phyloP scores from a whole-genome alignment of 2,888 invertebrate species.

The Carpatolechia fugitivella region DNA sequence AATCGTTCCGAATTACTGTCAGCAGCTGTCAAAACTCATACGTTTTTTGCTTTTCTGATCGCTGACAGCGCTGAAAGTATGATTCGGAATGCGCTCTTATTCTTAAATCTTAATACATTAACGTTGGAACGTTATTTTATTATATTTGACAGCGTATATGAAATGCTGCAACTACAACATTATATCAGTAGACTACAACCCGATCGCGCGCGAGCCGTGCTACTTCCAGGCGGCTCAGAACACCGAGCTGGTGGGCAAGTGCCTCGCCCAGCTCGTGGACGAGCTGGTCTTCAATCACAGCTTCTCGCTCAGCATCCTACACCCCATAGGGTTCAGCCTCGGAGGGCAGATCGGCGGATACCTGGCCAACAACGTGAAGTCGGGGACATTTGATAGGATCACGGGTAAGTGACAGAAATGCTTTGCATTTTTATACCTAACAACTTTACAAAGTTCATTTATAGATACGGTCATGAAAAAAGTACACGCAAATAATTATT shows the following conservation, averaged over 20 bases:
- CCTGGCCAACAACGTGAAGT: constrained; percentile 63
- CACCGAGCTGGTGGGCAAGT: constrained; percentile 79
- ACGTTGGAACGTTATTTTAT: too few species aligned
- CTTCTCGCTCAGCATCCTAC: constrained; percentile 68
- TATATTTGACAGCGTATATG: constrained; percentile 63
- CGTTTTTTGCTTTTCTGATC: too few species aligned
- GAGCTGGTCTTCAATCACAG: constrained; percentile 57
- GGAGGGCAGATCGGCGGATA: constrained; percentile 81
- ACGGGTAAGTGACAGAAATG: constrained; percentile 60
- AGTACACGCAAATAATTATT: too few species aligned
- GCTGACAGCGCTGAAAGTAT: too few species aligned
- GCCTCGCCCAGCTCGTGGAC: constrained; percentile 79
- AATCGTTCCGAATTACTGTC: too few species aligned
- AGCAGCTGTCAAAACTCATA: too few species aligned
- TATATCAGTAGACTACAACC: constrained; percentile 81
- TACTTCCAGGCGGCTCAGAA: constrained; percentile 80
- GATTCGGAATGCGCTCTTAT: too few species aligned
- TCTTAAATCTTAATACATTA: too few species aligned
- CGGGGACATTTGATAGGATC: constrained; percentile 69
- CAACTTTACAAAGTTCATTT: too few species aligned
- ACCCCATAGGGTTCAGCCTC: constrained; percentile 82
- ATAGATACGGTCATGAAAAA: too few species aligned
- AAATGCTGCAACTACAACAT: constrained; percentile 78
- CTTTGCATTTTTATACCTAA: too few species aligned
- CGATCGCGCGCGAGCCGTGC: constrained; percentile 79